Evolutionary conservation across 1,140 invertebrate species (phyloP).

Genomic region (Dreissena rostriformis): DNA sequence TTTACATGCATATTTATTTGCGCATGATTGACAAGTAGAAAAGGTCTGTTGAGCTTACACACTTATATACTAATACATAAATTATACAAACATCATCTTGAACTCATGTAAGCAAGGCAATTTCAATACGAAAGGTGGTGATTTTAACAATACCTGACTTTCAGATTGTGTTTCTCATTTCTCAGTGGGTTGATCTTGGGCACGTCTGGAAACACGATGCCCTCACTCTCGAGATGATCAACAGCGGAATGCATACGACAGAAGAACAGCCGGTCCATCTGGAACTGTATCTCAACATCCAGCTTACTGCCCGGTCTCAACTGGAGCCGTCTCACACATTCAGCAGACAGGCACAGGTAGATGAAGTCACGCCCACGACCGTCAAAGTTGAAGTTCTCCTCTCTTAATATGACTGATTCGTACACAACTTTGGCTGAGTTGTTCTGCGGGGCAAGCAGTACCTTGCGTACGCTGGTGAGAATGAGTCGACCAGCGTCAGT

Average conservation of each 20-base stretch:
- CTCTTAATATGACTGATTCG: conserved; percentile 71
- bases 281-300: conserved; percentile 77
- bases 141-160: conserved; percentile 63
- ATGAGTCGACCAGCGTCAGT: conserved; percentile 76
- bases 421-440: conserved; percentile 66
- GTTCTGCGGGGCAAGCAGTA: conserved; percentile 67
- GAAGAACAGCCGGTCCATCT: conserved; percentile 75
- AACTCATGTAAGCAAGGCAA: too few relatives aligned
- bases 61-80: too few relatives aligned
- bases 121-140: too few relatives aligned
- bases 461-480: conserved; percentile 70
- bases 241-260: conserved; percentile 77
- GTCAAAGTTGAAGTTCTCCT: conserved; percentile 75
- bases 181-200: conserved; percentile 68
- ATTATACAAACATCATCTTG: too few relatives aligned
- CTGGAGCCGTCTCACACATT: conserved; percentile 63
- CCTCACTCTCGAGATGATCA: conserved; percentile 69
- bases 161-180: conserved; percentile 66
- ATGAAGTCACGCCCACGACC: conserved; percentile 75
- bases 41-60: too few relatives aligned
- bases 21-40: too few relatives aligned
- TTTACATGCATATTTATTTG: too few relatives aligned
- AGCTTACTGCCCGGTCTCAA: conserved; percentile 58
- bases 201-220: conserved; percentile 77
- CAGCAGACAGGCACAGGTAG: conserved; percentile 68